A percentile compares a stretch with the other conserved stretches of the same genome.
Conservation (phyloP, 2,888 invertebrate species). For the Empis livida region DNA sequence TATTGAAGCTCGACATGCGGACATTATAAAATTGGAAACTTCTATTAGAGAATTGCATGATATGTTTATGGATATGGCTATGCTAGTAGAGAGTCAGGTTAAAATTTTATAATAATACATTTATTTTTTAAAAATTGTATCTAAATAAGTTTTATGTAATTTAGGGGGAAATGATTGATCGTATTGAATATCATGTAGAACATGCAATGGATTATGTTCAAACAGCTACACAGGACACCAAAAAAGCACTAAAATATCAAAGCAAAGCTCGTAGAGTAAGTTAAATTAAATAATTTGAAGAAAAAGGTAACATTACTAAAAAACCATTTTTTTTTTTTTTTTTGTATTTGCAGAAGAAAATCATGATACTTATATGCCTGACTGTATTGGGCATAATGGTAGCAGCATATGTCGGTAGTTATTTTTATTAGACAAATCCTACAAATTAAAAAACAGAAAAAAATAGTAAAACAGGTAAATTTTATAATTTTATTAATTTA, state of each 20-base stretch:
- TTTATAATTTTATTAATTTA: too few species aligned
- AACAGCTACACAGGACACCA: conserved; percentile 97
- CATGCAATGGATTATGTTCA: conserved; percentile 98
- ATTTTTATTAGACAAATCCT: conserved; percentile 24
- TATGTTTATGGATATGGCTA: conserved; percentile 99
- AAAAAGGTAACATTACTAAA: too few species aligned
- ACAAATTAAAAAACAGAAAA: too few species aligned
- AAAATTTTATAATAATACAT: conserved; percentile 1
- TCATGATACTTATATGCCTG: conserved; percentile 32
- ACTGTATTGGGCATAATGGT: conserved; percentile 69
- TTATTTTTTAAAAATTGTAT: not conserved
- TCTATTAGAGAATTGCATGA: conserved; percentile 97
- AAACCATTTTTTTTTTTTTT: not conserved
- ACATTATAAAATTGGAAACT: conserved; percentile 96
- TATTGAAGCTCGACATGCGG: conserved; percentile 95
- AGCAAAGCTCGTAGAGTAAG: conserved; percentile 98
- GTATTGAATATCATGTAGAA: conserved; percentile 98
- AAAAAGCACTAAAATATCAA: conserved; percentile 99
- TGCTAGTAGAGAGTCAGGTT: conserved; percentile 96
- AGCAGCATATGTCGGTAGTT: conserved; percentile 53
- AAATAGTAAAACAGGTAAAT: too few species aligned
- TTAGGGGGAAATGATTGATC: conserved; percentile 98
- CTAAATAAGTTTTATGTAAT: not conserved
- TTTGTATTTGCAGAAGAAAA: not conserved
- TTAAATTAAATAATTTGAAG: conserved; percentile 27